Evolutionary conservation across 2,113 vertebrate species (phyloP), one percentile per base, ranked within the genome.

Genomic region (Hippoglossus stenolepis): DNA sequence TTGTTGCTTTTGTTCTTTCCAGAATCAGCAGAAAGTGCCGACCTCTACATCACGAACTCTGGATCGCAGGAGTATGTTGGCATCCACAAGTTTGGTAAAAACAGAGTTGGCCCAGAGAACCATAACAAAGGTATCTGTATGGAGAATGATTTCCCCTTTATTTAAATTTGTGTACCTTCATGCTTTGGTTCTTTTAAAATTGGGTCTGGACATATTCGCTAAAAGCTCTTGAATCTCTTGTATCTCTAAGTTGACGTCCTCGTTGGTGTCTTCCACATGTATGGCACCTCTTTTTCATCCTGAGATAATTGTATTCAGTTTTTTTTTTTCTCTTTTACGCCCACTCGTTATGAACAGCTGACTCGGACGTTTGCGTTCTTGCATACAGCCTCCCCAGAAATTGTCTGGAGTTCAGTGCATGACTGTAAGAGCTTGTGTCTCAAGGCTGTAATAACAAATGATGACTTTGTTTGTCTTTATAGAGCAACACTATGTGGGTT

Each of bases 401-500:
- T 11, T 11, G 12, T 43, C 40, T 43, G 10, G 40, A 43, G 10
- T 13, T 43, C 40, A 43, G 9, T 43, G 40, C 40, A 12, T 43
- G 40, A 13, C 40, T 43, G 40, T 12, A 43, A 12, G 12, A 43
- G 40, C 40, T 11, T 13, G 1, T 35, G 26, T 63, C 35, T 2
- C 43, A 12, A 4, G 3, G 7, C 5, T 31, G 24, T 11, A 21
- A 3, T 43, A 43, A 43, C 40, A 43, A 11, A 13, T 43, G 0
- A 26, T 40, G 0, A 5, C 13, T 73, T 45, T 66, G 0, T 38
- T 60, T 40, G 40, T 43, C 13, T 61, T 20, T 73, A 14, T 15
- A 95, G 94, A 93, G 67, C 87, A 88, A 65, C 59, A 73, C 26
- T 93, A 92, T 73, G 26, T 93, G n/a, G 83, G 90, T 49, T 58